These are phyloP conservation scores for Tipula helvola DNA, from an alignment of 2,888 invertebrate species.

Conservation along the genomic window DNA sequence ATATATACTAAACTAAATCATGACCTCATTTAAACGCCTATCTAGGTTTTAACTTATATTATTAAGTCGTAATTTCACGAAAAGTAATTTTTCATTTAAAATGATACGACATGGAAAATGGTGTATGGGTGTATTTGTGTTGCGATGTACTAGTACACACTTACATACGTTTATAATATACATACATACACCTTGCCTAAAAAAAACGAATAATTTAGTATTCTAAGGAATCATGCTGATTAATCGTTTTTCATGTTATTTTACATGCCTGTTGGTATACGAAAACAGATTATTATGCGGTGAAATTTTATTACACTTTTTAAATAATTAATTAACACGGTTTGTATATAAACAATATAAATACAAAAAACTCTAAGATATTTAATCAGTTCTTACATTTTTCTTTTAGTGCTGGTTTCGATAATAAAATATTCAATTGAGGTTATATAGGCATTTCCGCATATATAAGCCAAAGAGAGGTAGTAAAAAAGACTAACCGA, in stretches of 20 bases:
- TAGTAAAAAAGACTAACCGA: no score
- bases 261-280: background rate
- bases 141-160: background rate
- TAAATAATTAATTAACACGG: background rate
- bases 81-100: background rate
- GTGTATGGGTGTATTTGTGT: background rate
- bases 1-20: background rate
- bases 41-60: background rate
- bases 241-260: background rate
- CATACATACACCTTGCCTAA: background rate
- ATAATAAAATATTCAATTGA: background rate
- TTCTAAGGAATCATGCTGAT: background rate
- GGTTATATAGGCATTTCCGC: background rate
- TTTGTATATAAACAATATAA: background rate
- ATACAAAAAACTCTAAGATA: background rate
- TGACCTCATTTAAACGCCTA: background rate
- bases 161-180: background rate
- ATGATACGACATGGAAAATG: background rate
- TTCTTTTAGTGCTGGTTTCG: background rate
- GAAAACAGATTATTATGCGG: slow-evolving; percentile 4
- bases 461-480: background rate
- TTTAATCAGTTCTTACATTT: background rate
- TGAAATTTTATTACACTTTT: background rate
- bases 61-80: background rate
- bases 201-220: background rate